Evolutionary conservation across 2,797 vertebrate genomes (phyloP).

Genomic region (Nasua narica): DNA sequence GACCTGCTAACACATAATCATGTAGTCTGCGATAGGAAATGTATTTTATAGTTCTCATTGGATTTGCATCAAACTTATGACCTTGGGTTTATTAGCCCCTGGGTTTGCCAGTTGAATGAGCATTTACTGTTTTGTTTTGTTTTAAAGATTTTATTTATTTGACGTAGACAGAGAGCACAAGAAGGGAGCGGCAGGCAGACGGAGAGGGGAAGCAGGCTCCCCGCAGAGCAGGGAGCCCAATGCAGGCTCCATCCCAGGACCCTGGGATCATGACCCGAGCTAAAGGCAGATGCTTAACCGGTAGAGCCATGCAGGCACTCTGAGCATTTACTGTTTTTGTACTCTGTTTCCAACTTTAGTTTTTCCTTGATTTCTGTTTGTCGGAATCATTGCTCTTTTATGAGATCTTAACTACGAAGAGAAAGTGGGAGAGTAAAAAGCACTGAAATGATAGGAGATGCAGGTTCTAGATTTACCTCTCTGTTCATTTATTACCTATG

Average conservation of each 20-base stretch:
- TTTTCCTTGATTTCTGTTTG: constrained; percentile 37
- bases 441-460: neutral
- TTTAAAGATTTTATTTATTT: neutral
- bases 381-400: neutral
- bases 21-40: neutral
- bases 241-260: too few relatives aligned
- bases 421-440: neutral
- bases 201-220: too few relatives aligned
- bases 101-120: neutral
- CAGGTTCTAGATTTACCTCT: neutral
- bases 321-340: constrained; percentile 10
- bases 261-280: neutral
- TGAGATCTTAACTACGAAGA: neutral
- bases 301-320: neutral
- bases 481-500: neutral
- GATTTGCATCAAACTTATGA: constrained; percentile 10
- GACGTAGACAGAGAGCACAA: too few relatives aligned
- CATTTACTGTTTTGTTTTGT: neutral
- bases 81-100: neutral
- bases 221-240: too few relatives aligned
- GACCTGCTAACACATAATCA: neutral
- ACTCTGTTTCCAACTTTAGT: neutral
- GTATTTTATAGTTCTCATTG: neutral
- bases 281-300: neutral
- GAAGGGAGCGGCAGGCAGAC: too few relatives aligned